Evolutionary conservation across 1,140 invertebrate genomes (phyloP), one percentile per base, ranked within the genome.

Genomic region (Sarcophaga bullata): DNA sequence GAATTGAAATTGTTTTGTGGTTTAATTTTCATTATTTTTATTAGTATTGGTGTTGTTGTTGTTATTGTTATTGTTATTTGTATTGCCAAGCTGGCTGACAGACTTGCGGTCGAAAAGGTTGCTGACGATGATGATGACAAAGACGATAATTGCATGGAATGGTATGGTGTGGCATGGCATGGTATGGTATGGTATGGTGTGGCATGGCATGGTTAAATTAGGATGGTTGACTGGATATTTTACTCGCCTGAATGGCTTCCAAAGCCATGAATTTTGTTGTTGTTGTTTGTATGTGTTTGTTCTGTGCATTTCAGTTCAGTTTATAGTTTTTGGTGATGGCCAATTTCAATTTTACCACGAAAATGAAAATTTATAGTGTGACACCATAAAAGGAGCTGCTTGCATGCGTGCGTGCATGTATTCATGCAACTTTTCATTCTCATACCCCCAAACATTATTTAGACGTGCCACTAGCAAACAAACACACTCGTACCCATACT

Each of bases 331-430:
- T 78, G 75, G 75, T 49, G 75, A 52, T 78, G 48, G 75, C 75
- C 75, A 78, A 78, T 25, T 72, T 72, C 17, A 72, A 72, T 68
- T 52, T 68, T 68, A 68, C 17, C 62, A 68, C 19, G 17, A n/a
- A 76, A 49, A 78, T 48, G 75, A 52, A 78, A 78, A 78, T 52
- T 78, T 78, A 78, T 78, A 50, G 75, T 78, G 75, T 78, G 75
- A 52, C 75, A 78, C 75, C 75, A 78, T 78, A 78, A 78, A 78
- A 78, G 75, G 75, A 78, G 75, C 9, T 52, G 75, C 19, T 52
- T 78, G 75, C 75, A 78, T 78, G 48, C 75, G 25, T 78, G 48
- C 48, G 25, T 78, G 48, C 48, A 50, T 48, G 47, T 49, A 49
- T 76, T 68, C 62, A 68, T 68, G 62, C 62, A 68, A 68, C 62